Evolutionary conservation across 2,888 invertebrate species (phyloP).

Genomic region (Chromoteleia sp.): DNA sequence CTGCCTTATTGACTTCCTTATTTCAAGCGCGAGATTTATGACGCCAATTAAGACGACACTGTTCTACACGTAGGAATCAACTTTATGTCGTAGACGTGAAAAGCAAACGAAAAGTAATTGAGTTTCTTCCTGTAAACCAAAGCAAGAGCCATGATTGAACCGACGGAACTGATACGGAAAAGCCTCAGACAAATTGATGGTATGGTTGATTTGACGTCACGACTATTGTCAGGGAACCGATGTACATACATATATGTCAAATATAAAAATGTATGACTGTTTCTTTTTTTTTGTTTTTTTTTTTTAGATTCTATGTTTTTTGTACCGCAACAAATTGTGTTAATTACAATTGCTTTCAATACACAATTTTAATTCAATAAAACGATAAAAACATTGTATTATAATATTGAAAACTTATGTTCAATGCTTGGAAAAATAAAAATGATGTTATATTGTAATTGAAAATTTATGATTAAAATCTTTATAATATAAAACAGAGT

Average conservation of each 20-base stretch:
- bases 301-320: too few species aligned
- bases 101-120: slow-evolving; percentile 68
- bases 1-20: slow-evolving; percentile 70
- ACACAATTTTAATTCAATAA: too few species aligned
- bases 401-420: too few species aligned
- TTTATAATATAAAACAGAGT: too few species aligned
- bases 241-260: slow-evolving; percentile 32
- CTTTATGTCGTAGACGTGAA: slow-evolving; percentile 64
- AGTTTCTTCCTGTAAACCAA: slow-evolving; percentile 59
- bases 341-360: too few species aligned
- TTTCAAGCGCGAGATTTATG: slow-evolving; percentile 66
- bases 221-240: slow-evolving; percentile 33
- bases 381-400: too few species aligned
- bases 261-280: not conserved
- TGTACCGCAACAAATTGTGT: too few species aligned
- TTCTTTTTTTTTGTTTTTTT: too few species aligned
- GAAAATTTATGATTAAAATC: too few species aligned
- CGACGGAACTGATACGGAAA: slow-evolving; percentile 48
- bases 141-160: slow-evolving; percentile 47
- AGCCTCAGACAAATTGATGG: slow-evolving; percentile 55
- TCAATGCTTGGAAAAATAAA: too few species aligned
- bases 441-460: too few species aligned
- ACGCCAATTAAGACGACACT: slow-evolving; percentile 70
- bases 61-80: slow-evolving; percentile 69
- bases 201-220: slow-evolving; percentile 47